Evolutionary conservation across 1,140 invertebrate genomes (phyloP), one percentile per base, ranked within the genome.

Genomic region (Drosophila kikkawai): DNA sequence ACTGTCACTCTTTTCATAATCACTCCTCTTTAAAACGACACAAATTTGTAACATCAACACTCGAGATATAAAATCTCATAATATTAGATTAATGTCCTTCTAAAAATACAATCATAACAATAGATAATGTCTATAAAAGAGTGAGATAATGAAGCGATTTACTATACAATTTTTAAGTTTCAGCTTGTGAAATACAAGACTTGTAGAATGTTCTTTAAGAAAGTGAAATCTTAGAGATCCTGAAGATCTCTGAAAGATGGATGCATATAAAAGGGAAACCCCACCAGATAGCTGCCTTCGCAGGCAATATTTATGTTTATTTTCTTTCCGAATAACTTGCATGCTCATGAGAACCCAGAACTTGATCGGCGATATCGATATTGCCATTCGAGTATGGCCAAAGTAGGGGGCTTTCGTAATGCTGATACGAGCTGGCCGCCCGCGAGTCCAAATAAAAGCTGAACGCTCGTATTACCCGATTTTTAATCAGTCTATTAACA

Each of bases 401-500:
- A 39, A 65, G 69, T 36, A 11, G 29, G 42, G 57, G 69, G 44
- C 26, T 42, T 55, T 56, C n/a, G 32, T 36, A 26, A 22, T 51
- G n/a, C 34, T 32, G 63, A 70, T 70, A 55, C 37, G 47, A 17
- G 34, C 48, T 7, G 15, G 4, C n/a, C 1, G 48, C 11, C n/a
- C 9, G 11, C n/a, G 4, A 36, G 29, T 12, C 39, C 39, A 68
- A 44, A 70, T 70, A 59, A 50, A 34, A 41, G 53, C 68, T 59
- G 44, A 59, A 45, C 44, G 37, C 13, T 34, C 56, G 29, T 55
- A 61, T 75, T 61, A 63, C 26, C 44, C 71, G 57, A 48, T n/a
- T 63, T 42, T 61, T 78, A 79, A 70, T 78, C 55, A 78, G 55
- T 63, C 50, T 64, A 26, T 59, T 69, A 80, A 63, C 60, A 45